Evolutionary conservation across 1,140 invertebrate species (phyloP).

Genomic region (Mizuhopecten yessoensis): DNA sequence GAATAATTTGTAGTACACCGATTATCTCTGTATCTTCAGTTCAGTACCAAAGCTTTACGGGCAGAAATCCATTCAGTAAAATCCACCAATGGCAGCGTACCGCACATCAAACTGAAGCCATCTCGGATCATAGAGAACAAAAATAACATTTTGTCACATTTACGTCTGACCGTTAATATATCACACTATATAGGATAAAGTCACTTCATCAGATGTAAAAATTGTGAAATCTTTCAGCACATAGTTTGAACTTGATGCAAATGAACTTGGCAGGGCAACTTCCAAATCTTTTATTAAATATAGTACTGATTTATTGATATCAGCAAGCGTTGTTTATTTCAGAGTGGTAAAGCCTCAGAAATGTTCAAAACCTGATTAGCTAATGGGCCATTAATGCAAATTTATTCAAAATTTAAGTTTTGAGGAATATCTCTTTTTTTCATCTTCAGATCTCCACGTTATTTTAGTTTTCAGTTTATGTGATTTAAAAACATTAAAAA

Average conservation of each 20-base stretch:
- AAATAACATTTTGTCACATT: not conserved
- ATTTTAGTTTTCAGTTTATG: too few relatives aligned
- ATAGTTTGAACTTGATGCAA: slow-evolving; percentile 26
- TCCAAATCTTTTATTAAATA: not conserved
- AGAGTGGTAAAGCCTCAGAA: too few relatives aligned
- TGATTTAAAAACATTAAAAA: too few relatives aligned
- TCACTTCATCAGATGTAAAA: not conserved
- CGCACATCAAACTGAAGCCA: not conserved
- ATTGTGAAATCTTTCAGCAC: not conserved
- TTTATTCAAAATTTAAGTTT: too few relatives aligned
- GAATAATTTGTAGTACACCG: not conserved
- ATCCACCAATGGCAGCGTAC: not conserved
- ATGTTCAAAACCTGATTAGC: too few relatives aligned
- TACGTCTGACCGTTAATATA: not conserved
- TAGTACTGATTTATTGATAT: too few relatives aligned
- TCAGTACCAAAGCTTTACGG: slow-evolving; percentile 30
- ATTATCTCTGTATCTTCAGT: not conserved
- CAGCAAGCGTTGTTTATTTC: too few relatives aligned
- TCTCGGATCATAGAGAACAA: not conserved
- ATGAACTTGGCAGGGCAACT: slow-evolving; percentile 14
- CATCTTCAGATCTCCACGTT: too few relatives aligned
- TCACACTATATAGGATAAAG: not conserved
- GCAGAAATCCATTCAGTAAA: slow-evolving; percentile 13
- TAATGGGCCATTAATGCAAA: too few relatives aligned
- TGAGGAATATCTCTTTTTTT: too few relatives aligned